These are phyloP conservation scores for Tenrec ecaudatus DNA, from an alignment of 2,113 vertebrate species.

Conservation along the genomic window DNA sequence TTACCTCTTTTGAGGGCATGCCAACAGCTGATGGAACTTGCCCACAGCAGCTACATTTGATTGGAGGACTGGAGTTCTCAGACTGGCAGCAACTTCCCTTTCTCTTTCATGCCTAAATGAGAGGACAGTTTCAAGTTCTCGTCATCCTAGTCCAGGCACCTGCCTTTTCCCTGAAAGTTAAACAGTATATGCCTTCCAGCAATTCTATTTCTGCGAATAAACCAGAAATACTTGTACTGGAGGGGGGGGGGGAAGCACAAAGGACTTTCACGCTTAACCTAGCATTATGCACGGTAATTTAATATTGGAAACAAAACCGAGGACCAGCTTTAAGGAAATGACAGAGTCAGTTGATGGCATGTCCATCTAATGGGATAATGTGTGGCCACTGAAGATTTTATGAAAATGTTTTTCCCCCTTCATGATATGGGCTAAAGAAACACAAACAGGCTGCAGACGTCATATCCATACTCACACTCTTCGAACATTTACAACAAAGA, in stretches of 20 bases:
- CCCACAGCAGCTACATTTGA: neutral
- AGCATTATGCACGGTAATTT: neutral
- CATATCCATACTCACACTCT: neutral
- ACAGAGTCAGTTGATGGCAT: conserved; percentile 6
- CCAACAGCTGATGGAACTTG: neutral
- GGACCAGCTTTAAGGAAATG: conserved; percentile 18
- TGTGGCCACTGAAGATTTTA: neutral
- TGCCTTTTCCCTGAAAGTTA: neutral
- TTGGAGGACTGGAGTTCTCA: neutral
- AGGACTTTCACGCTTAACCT: neutral
- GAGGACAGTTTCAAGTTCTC: neutral
- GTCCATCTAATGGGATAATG: neutral
- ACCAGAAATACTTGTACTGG: neutral
- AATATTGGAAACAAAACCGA: neutral
- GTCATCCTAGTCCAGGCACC: neutral
- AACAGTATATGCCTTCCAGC: neutral
- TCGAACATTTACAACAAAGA: conserved; percentile 2
- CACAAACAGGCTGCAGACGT: neutral
- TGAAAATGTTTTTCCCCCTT: neutral
- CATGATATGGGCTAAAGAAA: neutral
- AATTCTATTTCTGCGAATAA: conserved; percentile 33
- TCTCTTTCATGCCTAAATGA: conserved; percentile 24
- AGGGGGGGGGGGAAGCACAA: neutral
- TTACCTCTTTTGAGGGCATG: conserved; percentile 43
- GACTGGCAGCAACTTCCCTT: conserved; percentile 18